Evolutionary conservation across 1,140 invertebrate species (phyloP), one percentile per base, ranked within the genome.

Genomic region (Andricus grossulariae): DNA sequence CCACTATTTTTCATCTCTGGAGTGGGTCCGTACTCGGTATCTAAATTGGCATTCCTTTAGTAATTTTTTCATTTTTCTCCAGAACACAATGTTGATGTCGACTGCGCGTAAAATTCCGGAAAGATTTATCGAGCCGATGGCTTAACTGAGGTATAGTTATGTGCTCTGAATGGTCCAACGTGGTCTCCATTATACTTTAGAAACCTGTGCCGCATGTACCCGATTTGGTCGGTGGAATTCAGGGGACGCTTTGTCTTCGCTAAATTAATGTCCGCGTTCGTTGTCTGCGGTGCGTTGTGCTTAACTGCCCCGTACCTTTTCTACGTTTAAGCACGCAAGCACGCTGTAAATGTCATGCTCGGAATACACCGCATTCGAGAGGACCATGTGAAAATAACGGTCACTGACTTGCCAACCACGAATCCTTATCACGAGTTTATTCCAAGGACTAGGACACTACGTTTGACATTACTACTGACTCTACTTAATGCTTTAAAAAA

Each of bases 201-300:
- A 81, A 81, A 78, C 70, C 78, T 50, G 73, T 73, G 72, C 72
- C 78, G 57, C 54, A 55, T 76, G 76, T 73, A 79, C 75, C 73
- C 78, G 83, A 79, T 86, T 85, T 81, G 77, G 72, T 57, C 77
- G 76, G 57, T 71, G 75, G 76, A 84, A 84, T 84, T 81, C 72
- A 50, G 71, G 82, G 32, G 80, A 80, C 79, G 80, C 76, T 81
- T 83, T 76, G 79, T 49, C 76, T 19, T 74, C 50, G 78, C 70
- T 84, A 80, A 85, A 85, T 82, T 83, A 84, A 83, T 81, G 80
- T 81, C 71, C 60, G 55, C 76, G 70, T 60, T 78, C 80, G 79
- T 78, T 74, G 50, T 74, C 76, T 76, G 74, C 76, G 72, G 71
- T 80, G 71, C 71, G 50, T 45, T 19, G 70, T n/a, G 39, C 49